These are phyloP conservation scores for Melanogrammus aeglefinus DNA, from an alignment of 2,797 vertebrate species.

Conservation along the genomic window DNA sequence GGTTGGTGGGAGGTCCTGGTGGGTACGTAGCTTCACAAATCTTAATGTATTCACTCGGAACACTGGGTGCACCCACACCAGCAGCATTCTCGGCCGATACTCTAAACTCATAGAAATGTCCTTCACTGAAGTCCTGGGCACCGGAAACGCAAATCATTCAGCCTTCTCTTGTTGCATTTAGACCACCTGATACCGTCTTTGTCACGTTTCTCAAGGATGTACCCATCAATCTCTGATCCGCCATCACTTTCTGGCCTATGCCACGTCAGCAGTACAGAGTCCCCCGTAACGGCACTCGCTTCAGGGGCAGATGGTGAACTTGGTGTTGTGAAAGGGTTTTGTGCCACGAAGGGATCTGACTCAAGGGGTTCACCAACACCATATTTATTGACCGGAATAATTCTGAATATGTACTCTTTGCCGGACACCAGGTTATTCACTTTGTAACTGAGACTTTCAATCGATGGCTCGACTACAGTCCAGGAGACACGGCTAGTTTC, in stretches of 20 bases:
- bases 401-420: slow-evolving; percentile 96
- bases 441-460: slow-evolving; percentile 89
- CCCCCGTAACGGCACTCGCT: slow-evolving; percentile 81
- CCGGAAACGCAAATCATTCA: slow-evolving; percentile 92
- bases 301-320: slow-evolving; percentile 87
- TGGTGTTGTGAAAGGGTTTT: slow-evolving; percentile 90
- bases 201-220: slow-evolving; percentile 94
- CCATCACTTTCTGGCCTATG: slow-evolving; percentile 91
- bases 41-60: slow-evolving; percentile 86
- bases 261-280: slow-evolving; percentile 90
- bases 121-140: slow-evolving; percentile 87
- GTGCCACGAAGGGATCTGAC: slow-evolving; percentile 85
- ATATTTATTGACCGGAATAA: slow-evolving; percentile 95
- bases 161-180: slow-evolving; percentile 90
- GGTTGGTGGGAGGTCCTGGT: slow-evolving; percentile 92
- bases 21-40: slow-evolving; percentile 90
- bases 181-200: slow-evolving; percentile 96
- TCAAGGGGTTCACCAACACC: slow-evolving; percentile 94
- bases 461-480: slow-evolving; percentile 87
- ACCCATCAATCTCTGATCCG: slow-evolving; percentile 90
- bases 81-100: slow-evolving; percentile 94
- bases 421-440: slow-evolving; percentile 89
- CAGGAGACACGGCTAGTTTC: slow-evolving; percentile 93
- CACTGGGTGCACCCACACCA: slow-evolving; percentile 86
- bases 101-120: slow-evolving; percentile 94